These are phyloP conservation scores for Macrobrachium nipponense DNA, from an alignment of 1,140 invertebrate genomes.

Conservation along the genomic window DNA sequence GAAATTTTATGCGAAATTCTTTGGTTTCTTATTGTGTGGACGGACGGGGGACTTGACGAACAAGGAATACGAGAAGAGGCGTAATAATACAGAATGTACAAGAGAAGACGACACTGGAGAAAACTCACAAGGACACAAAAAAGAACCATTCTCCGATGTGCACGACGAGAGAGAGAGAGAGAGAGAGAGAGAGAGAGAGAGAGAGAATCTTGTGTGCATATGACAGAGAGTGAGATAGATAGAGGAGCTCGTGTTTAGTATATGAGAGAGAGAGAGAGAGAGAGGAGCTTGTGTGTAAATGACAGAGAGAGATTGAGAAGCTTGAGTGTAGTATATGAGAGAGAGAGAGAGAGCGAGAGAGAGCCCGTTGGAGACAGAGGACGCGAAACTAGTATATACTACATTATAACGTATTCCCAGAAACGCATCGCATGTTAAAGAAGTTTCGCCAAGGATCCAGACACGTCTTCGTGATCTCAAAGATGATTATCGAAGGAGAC, in stretches of 20 bases:
- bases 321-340: no score
- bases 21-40: conserved; percentile 39
- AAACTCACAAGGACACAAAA: no score
- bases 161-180: background rate
- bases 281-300: background rate
- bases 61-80: background rate
- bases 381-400: background rate
- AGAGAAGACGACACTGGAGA: background rate
- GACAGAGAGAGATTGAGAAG: background rate
- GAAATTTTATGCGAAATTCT: conserved; percentile 27
- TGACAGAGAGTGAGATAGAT: background rate
- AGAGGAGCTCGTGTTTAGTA: no score
- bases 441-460: no score
- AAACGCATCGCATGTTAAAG: no score
- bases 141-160: background rate
- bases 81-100: background rate
- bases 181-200: background rate
- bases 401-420: background rate
- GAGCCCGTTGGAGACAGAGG: background rate
- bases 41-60: background rate
- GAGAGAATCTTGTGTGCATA: background rate
- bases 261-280: background rate
- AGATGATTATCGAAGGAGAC: no score
- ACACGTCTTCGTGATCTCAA: no score
- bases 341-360: conserved; percentile 7